These are phyloP conservation scores for Callitettix versicolor DNA, from an alignment of 1,140 invertebrate genomes.

Conservation along the genomic window DNA sequence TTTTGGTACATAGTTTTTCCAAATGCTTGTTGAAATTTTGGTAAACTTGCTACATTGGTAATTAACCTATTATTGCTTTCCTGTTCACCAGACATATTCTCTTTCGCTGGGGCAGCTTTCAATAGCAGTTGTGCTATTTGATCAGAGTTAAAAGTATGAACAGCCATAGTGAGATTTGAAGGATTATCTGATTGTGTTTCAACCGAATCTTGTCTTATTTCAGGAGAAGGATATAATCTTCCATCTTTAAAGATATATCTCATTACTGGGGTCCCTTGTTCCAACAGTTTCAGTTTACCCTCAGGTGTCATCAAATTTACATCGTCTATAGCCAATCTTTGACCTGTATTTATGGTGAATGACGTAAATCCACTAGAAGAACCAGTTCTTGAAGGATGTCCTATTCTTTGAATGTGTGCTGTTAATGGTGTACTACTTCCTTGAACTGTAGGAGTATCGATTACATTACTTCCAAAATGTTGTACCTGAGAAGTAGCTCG, in stretches of 20 bases:
- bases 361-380: background rate
- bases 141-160: background rate
- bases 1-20: conserved; percentile 43
- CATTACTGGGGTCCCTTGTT: background rate
- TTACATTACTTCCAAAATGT: no score
- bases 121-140: no score
- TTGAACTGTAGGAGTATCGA: no score
- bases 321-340: no score
- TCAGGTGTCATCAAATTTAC: no score
- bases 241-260: conserved; percentile 6
- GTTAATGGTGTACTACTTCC: conserved; percentile 26
- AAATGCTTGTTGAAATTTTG: conserved; percentile 71
- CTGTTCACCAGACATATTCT: conserved; percentile 4
- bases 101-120: no score
- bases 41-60: conserved; percentile 34
- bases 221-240: background rate
- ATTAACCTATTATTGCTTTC: conserved; percentile 3
- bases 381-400: conserved; percentile 28
- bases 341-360: no score
- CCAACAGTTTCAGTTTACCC: no score
- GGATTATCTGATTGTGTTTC: background rate
- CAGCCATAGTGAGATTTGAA: background rate
- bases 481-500: no score
- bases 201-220: conserved; percentile 9
- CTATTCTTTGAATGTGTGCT: conserved; percentile 36